Conservation (phyloP, 1,140 invertebrate genomes). For the Tenebrio molitor region DNA sequence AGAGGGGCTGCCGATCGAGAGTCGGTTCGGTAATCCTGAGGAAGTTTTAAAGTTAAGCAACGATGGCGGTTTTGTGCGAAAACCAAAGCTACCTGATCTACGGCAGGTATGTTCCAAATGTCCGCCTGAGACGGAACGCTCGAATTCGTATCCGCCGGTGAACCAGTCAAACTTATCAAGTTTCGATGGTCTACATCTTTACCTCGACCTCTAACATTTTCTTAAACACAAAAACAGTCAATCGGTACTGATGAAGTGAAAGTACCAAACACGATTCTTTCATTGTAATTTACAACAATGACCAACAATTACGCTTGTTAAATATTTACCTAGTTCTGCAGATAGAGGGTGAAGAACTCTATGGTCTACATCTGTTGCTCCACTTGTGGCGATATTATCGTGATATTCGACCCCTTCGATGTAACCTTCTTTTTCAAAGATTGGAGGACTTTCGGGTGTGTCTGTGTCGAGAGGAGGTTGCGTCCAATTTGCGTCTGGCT, state of each 20-base stretch:
- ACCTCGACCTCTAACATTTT: slow-evolving; percentile 42
- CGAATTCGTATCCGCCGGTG: slow-evolving; percentile 69
- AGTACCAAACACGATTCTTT: no score
- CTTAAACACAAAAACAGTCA: slow-evolving; percentile 17
- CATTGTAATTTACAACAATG: not conserved
- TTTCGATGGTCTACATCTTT: slow-evolving; percentile 86
- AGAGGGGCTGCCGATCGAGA: slow-evolving; percentile 2
- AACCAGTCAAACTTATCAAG: slow-evolving; percentile 85
- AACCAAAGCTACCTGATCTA: slow-evolving; percentile 50
- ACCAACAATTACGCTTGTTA: not conserved
- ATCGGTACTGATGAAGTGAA: no score
- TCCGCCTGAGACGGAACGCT: slow-evolving; percentile 28
- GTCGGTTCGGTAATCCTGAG: slow-evolving; percentile 55
- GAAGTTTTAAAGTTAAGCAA: slow-evolving; percentile 3
- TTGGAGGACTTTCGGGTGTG: slow-evolving; percentile 77
- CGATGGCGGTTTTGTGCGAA: no score
- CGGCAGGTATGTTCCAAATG: slow-evolving; percentile 26
- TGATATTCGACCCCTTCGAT: slow-evolving; percentile 73
- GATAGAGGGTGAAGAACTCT: slow-evolving; percentile 58
- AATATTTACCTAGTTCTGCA: slow-evolving; percentile 51
- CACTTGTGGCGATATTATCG: slow-evolving; percentile 62
- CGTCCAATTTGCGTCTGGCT: slow-evolving; percentile 56
- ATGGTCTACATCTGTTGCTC: slow-evolving; percentile 74
- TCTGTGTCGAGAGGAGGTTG: slow-evolving; percentile 60
- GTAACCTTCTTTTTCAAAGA: slow-evolving; percentile 73